Base-by-base conservation (phyloP, 2,113 vertebrate species). In the Cinclus cinclus region DNA sequence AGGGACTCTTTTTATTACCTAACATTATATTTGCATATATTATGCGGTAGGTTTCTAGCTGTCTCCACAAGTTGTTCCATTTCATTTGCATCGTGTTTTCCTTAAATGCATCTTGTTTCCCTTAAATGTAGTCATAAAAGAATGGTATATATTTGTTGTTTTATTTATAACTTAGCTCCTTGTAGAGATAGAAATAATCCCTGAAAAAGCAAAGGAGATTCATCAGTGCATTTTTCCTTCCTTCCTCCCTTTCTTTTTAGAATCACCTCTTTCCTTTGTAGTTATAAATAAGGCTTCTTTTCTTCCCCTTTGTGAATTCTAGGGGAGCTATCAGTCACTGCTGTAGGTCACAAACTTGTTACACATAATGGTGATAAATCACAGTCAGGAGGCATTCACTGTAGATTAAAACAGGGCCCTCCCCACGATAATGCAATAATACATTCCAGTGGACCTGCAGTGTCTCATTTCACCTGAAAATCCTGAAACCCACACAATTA, bases 271-370 rank as follows among this genome's bases (percentile, higher is more conserved):
- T 95, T 83, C 74, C 68, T 94, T 89, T 95, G n/a, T 44, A 68
- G 59, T 56, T 89, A 91, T 78, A 94, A 89, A 95, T 88, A 83
- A 89, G 65, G 33, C 33, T 91, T 50, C 68, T 80, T 86, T 71
- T 91, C 69, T 81, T 82, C n/a, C 44, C 46, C 83, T 93, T 91
- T 93, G 74, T 88, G 70, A 87, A 60, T 81, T 85, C 44, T 70
- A 49, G 85, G 49, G 41, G 92, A 75, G 55, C 87, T 93, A 88
- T 94, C 91, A 91, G 92, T 95, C 96, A 86, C 84, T 89, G 70
- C 53, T 95, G 79, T 50, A 82, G 77, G 78, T 83, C 91, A 94
- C 69, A 94, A 95, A 89, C 76, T 49, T 92, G 53, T 80, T 87
- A 69, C 55, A 59, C 81, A 44, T 82, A 79, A 41, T 7, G 2